Base-by-base conservation (phyloP, 1,140 invertebrate species). In the Charaxes varanes region DNA sequence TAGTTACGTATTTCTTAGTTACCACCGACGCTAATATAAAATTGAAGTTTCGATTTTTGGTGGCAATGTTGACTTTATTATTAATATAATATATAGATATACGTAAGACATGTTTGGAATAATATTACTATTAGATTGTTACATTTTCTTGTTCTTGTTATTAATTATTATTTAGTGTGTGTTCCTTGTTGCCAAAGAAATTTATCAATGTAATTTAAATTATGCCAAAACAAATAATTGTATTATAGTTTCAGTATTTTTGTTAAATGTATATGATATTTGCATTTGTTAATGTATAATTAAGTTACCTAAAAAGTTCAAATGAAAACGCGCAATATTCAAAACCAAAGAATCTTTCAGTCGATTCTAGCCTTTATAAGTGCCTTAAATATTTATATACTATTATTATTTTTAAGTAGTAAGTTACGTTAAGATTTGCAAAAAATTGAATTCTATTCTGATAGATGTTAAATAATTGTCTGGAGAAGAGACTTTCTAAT, bases 171-270 rank as follows among this genome's bases (percentile, higher is more conserved):
- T 71, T 66, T 69, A 70, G 57, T 62, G 74, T 68, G 71, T 82
- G 78, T 80, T 78, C 73, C 76, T 80, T 74, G 78, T 82, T 82
- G 79, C 78, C 78, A 82, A 82, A 82, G 72, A 80, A 71, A 59
- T 71, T 59, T 64, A 68, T 64, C 56, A 62, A 55, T 53, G 45
- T n/a, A n/a, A n/a, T n/a, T n/a, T 56, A 54, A 52, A 34, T 35
- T 47, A 41, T 41, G 30, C 10, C 30, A 38, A 47, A 35, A 37
- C 37, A 26, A 36, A 41, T 41, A 35, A 34, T 59, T 65, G 67
- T 80, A 76, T 78, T 73, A 67, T 65, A 65, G 47, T 57, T 60
- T 57, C 67, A 72, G 74, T 79, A 79, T 81, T 78, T 61, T 59
- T 78, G 62, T 76, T 73, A 46, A 67, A 41, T 51, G 53, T 65